phyloP scores from a whole-genome alignment of 2,888 invertebrate species.

The Candidula unifasciata region DNA sequence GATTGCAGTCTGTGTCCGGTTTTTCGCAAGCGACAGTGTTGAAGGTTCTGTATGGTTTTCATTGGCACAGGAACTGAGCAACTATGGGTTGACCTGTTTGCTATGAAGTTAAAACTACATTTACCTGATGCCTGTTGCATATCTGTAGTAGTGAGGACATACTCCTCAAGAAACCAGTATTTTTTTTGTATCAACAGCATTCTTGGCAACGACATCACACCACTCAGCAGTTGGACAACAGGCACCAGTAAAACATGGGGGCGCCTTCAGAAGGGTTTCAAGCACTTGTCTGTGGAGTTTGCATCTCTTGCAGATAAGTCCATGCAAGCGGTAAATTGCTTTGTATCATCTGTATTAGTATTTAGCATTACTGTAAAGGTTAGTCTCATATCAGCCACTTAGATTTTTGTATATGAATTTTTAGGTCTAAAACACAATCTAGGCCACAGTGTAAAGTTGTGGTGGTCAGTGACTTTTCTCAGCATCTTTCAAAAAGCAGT shows the following conservation, averaged over 20 bases:
- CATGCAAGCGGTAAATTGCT: conserved; percentile 68
- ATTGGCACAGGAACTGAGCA: too few relatives aligned
- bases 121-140: too few relatives aligned
- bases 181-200: conserved; percentile 60
- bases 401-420: neutral
- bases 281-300: conserved; percentile 73
- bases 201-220: conserved; percentile 70
- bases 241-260: conserved; percentile 74
- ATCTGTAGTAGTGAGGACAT: neutral
- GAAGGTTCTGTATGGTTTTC: too few relatives aligned
- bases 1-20: too few relatives aligned
- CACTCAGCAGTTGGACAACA: conserved; percentile 73
- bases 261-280: conserved; percentile 74
- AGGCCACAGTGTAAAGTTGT: too few relatives aligned
- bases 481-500: too few relatives aligned
- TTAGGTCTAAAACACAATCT: too few relatives aligned
- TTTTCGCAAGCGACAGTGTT: too few relatives aligned
- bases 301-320: conserved; percentile 73
- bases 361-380: neutral
- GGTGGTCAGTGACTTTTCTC: too few relatives aligned
- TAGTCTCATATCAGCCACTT: neutral
- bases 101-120: too few relatives aligned
- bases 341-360: neutral
- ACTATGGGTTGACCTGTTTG: too few relatives aligned
- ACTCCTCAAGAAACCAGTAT: neutral